Conservation (phyloP, 1,140 invertebrate species). For the Neotoxoptera formosana region DNA sequence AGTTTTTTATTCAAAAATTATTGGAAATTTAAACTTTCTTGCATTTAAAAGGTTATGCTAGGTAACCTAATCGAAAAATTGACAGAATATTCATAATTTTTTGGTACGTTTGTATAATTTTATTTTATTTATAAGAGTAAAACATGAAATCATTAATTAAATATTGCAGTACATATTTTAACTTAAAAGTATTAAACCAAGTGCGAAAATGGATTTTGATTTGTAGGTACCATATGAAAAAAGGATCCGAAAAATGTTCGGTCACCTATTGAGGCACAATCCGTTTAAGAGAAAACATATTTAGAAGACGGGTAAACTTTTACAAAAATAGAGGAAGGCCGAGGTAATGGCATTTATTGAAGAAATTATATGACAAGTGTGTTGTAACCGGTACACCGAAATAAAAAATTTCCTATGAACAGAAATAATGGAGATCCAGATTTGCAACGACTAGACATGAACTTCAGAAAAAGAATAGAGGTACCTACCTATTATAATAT, state of each 20-base stretch:
- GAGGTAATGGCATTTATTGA: not conserved
- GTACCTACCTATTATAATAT: too few relatives aligned
- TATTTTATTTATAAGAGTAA: too few relatives aligned
- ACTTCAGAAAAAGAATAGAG: too few relatives aligned
- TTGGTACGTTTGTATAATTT: too few relatives aligned
- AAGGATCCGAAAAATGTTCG: not conserved
- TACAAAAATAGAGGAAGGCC: not conserved
- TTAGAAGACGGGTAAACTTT: not conserved
- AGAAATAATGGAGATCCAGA: not conserved
- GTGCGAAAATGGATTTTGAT: not conserved
- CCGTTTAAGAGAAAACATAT: not conserved
- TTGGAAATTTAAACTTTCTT: too few relatives aligned
- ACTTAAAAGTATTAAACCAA: not conserved
- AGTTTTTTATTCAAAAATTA: too few relatives aligned
- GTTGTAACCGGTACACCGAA: conserved; percentile 1
- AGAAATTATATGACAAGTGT: not conserved
- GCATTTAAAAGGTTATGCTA: too few relatives aligned
- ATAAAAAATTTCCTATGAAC: not conserved
- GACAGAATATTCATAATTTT: too few relatives aligned
- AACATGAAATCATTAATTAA: too few relatives aligned
- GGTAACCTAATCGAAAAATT: too few relatives aligned
- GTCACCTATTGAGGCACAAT: not conserved
- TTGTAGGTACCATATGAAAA: not conserved
- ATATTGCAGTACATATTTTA: not conserved
- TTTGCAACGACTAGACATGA: not conserved